Evolutionary conservation across 2,888 invertebrate species (phyloP).

Genomic region (Polia nebulosa): DNA sequence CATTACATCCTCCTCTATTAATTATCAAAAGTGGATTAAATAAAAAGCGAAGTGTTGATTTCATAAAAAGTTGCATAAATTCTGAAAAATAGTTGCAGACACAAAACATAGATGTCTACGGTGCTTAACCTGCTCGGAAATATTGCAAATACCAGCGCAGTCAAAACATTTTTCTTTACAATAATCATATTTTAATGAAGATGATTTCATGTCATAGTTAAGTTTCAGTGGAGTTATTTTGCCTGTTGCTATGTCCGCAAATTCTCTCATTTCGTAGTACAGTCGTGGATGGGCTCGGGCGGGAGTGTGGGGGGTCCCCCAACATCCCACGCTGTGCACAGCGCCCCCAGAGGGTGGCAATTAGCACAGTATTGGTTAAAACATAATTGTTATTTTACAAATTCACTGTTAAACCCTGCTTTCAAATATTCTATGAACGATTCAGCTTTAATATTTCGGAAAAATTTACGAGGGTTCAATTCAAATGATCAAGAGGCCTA

Average conservation of each 20-base stretch:
- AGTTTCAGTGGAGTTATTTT: slow-evolving; percentile 13
- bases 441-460: not conserved
- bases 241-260: slow-evolving; percentile 27
- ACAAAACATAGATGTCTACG: slow-evolving; percentile 7
- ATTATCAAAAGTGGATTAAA: too few relatives aligned
- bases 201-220: slow-evolving; percentile 5
- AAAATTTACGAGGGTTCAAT: not conserved
- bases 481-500: not conserved
- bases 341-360: slow-evolving; percentile 22
- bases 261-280: not conserved
- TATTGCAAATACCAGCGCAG: not conserved
- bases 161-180: not conserved
- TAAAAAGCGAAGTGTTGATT: too few relatives aligned
- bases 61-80: not conserved
- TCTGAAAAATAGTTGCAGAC: not conserved
- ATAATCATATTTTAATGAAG: not conserved
- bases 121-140: not conserved
- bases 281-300: not conserved
- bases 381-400: slow-evolving; percentile 6
- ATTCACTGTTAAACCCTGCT: not conserved
- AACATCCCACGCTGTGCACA: not conserved
- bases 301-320: slow-evolving; percentile 1
- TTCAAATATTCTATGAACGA: not conserved
- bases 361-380: slow-evolving; percentile 15
- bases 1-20: not conserved